These are phyloP conservation scores for Macrochelys suwanniensis DNA, from an alignment of 2,797 vertebrate genomes.

Conservation along the genomic window DNA sequence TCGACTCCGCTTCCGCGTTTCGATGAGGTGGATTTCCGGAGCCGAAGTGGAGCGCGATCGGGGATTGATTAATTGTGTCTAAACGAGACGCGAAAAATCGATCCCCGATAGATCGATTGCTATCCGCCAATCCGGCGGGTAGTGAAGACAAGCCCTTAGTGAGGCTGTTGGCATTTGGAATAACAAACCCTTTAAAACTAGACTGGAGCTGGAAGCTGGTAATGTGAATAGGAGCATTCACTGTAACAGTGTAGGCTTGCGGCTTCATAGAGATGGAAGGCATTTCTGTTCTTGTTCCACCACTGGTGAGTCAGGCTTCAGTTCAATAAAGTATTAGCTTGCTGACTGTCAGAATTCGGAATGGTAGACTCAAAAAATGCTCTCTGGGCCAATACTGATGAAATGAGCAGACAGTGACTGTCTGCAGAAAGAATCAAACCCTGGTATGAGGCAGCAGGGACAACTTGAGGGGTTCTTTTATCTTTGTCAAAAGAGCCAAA, in stretches of 20 bases:
- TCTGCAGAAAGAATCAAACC: background rate
- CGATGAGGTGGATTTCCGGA: too few relatives aligned
- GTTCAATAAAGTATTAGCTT: background rate
- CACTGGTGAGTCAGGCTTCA: accelerated
- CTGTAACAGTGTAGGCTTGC: background rate
- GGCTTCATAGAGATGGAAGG: background rate
- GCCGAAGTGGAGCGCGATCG: too few relatives aligned
- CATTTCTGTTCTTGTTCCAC: background rate
- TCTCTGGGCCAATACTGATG: background rate
- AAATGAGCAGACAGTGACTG: background rate
- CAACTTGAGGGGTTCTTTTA: background rate
- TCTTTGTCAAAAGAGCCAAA: background rate
- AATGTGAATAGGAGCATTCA: background rate
- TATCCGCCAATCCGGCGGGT: too few relatives aligned
- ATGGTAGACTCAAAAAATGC: accelerated
- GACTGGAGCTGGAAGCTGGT: background rate
- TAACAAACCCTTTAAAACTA: background rate
- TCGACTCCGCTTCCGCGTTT: too few relatives aligned
- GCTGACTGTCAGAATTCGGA: background rate
- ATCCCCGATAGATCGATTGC: too few relatives aligned
- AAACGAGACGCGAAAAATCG: too few relatives aligned
- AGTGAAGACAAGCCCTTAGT: too few relatives aligned
- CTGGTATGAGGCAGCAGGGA: background rate
- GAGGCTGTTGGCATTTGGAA: background rate
- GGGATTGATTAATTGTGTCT: too few relatives aligned